Base-by-base conservation (phyloP, 2,888 invertebrate species). In the Harpagoxenus sublaevis region DNA sequence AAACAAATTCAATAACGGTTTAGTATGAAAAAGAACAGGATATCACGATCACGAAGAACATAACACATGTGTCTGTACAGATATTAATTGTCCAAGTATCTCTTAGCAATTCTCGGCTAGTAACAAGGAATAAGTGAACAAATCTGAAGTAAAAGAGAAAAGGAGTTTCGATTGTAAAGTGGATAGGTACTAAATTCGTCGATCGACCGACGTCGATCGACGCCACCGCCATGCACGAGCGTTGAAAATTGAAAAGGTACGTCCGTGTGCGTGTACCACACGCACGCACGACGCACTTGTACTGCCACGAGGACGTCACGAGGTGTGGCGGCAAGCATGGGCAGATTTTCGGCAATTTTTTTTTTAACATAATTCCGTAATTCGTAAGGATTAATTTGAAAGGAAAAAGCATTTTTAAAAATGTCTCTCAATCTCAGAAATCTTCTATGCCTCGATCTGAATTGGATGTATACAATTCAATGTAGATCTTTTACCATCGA, bases 221-320 rank as follows among this genome's bases (percentile, higher is more conserved):
- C 73, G 18, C 48, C 87, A 85, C 63, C 82, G 51, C 48, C 63
- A 79, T 70, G 57, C 66, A 77, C 77, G 78, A 55, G 82, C 45
- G 23, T 15, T 12, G 63, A 65, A 66, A 66, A 71, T 15, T 12
- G 63, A 65, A 66, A 66, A 71, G 35, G 48, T 62, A 68, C 74
- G 78, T 77, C 55, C 57, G 82, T 78, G 81, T 83, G 87, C 66
- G 83, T 62, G 71, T 82, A 81, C 63, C 63, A 75, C 53, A 65
- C 83, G 55, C 78, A 70, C 77, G 68, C 84, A 84, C 81, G 71
- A 86, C 66, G 86, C 84, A 88, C 74, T 68, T 60, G 65, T 86
- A 85, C 73, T 63, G n/a, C 83, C 53, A 53, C 45, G 68, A 74
- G 79, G 86, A 79, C 71, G 66, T 57, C 12, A 53, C 63, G 48